Conservation (phyloP, 1,140 invertebrate genomes). For the Halyomorpha halys region DNA sequence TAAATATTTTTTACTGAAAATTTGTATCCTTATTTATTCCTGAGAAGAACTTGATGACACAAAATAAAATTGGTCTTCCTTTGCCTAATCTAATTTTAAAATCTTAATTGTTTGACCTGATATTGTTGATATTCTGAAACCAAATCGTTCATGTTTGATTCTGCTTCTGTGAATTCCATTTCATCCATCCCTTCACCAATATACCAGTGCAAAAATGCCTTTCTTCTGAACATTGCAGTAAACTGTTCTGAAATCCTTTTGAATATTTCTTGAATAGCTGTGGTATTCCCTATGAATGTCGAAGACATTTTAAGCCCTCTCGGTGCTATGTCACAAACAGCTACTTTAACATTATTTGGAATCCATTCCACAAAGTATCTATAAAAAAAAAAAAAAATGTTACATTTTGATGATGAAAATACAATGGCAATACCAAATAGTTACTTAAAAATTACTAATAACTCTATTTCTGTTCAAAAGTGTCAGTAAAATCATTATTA, state of each 20-base stretch:
- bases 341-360: conserved; percentile 73
- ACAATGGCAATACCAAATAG: too few relatives aligned
- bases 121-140: conserved; percentile 80
- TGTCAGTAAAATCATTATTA: too few relatives aligned
- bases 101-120: conserved; percentile 42
- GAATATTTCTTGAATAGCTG: conserved; percentile 71
- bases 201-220: conserved; percentile 85
- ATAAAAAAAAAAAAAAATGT: conserved; percentile 9
- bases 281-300: conserved; percentile 82
- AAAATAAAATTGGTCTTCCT: too few relatives aligned
- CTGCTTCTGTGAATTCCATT: conserved; percentile 65
- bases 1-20: too few relatives aligned
- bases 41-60: too few relatives aligned
- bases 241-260: conserved; percentile 79
- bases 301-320: conserved; percentile 76
- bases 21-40: too few relatives aligned
- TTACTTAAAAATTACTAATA: too few relatives aligned
- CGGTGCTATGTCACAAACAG: conserved; percentile 79
- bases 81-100: too few relatives aligned
- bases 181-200: conserved; percentile 71
- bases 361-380: conserved; percentile 78
- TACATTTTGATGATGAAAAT: too few relatives aligned
- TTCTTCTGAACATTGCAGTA: conserved; percentile 82
- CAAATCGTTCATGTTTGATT: conserved; percentile 70
- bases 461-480: too few relatives aligned